Conservation (phyloP, 1,140 invertebrate species). For the Laupala kohalensis region DNA sequence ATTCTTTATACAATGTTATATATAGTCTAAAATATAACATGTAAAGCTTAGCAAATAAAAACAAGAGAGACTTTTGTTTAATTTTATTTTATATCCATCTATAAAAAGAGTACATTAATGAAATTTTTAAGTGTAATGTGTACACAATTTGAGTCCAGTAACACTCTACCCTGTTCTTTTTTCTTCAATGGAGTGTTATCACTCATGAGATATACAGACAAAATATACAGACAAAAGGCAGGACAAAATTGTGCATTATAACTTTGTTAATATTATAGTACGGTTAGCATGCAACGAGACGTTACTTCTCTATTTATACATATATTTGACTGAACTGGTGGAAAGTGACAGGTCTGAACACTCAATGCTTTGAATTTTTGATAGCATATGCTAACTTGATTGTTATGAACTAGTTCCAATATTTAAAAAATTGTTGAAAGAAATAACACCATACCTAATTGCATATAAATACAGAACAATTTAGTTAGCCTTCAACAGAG, state of each 20-base stretch:
- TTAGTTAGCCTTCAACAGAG: too few species aligned
- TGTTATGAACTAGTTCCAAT: too few species aligned
- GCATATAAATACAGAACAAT: too few species aligned
- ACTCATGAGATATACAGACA: too few species aligned
- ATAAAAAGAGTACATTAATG: slow-evolving; percentile 11
- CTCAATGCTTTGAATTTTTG: too few species aligned
- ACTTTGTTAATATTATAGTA: not conserved
- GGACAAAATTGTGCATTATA: not conserved
- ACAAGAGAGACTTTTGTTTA: too few species aligned
- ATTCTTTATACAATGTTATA: too few species aligned
- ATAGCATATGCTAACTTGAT: too few species aligned
- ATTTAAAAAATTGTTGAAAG: too few species aligned
- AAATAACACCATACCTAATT: too few species aligned
- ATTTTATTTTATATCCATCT: slow-evolving; percentile 12
- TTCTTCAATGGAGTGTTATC: not conserved
- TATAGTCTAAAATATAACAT: too few species aligned
- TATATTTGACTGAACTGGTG: not conserved
- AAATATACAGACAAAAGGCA: not conserved
- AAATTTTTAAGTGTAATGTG: not conserved
- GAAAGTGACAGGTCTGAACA: not conserved
- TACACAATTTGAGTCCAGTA: not conserved
- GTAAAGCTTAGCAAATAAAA: too few species aligned
- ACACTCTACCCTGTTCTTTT: slow-evolving; percentile 8
- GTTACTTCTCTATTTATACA: not conserved
- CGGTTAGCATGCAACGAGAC: not conserved